Conservation (phyloP, 2,113 vertebrate species). For the Charadrius vociferus region DNA sequence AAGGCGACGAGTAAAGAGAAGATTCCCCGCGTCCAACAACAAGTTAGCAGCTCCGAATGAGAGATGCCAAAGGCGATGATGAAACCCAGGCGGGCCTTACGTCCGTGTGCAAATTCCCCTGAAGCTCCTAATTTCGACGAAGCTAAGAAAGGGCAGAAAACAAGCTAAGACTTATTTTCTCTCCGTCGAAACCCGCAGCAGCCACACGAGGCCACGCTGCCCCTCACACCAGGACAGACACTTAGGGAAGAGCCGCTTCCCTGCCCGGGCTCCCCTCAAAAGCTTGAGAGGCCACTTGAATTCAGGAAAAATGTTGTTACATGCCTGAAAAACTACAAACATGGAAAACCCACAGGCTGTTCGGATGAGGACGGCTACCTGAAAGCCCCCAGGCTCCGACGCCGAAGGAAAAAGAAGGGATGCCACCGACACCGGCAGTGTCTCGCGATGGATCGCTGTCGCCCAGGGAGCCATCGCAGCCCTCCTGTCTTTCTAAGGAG, state of each 20-base stretch:
- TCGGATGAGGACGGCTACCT: fast-evolving
- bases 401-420: neutral
- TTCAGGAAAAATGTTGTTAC: fast-evolving
- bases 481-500: neutral
- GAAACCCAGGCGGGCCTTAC: too few relatives aligned
- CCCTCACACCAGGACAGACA: fast-evolving
- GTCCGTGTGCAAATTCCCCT: neutral
- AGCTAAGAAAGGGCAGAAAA: neutral
- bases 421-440: fast-evolving
- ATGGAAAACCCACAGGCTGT: neutral
- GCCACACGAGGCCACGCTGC: neutral
- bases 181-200: neutral
- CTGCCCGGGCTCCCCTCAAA: fast-evolving
- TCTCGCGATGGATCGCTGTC: neutral
- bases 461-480: neutral
- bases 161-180: fast-evolving
- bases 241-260: neutral
- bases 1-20: neutral
- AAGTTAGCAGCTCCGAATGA: neutral
- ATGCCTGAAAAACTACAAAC: neutral
- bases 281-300: neutral
- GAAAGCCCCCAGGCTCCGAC: neutral
- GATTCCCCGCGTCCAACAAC: neutral
- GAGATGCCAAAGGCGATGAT: fast-evolving
- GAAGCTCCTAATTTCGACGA: fast-evolving